Percentiles rank a stretch among this genome's conserved stretches.
Conservation (phyloP, 2,888 invertebrate genomes). For the Cenopis cana region DNA sequence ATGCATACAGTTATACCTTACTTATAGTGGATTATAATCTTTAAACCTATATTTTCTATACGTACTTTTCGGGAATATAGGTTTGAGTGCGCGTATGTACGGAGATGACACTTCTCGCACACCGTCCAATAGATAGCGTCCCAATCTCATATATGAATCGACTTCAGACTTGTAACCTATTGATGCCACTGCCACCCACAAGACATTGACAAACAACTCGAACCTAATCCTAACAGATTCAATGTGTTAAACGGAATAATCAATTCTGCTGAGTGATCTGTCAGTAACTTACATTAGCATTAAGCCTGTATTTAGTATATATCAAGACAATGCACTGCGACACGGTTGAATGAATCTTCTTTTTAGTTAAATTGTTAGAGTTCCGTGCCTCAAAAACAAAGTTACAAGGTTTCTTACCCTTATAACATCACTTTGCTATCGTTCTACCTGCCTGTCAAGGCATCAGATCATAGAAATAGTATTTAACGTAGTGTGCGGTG, state of each 20-base stretch:
- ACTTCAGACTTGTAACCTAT: conserved; percentile 16
- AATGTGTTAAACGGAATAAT: conserved; percentile 30
- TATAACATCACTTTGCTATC: no score
- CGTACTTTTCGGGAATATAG: no score
- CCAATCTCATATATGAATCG: conserved; percentile 12
- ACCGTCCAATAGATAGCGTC: neutral
- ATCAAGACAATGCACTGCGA: neutral
- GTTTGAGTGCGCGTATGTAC: no score
- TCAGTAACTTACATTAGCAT: conserved; percentile 9
- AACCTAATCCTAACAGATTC: conserved; percentile 17
- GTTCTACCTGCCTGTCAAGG: no score
- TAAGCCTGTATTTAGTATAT: neutral
- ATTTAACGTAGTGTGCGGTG: no score
- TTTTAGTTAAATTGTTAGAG: neutral
- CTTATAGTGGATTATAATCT: no score
- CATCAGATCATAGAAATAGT: no score
- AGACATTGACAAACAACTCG: conserved; percentile 36
- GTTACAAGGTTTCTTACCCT: no score
- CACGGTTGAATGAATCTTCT: neutral
- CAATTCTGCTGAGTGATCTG: conserved; percentile 30
- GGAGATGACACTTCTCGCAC: neutral
- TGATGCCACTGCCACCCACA: conserved; percentile 16
- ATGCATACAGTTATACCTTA: no score
- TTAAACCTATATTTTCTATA: no score
- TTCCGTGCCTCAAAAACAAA: no score